Base-by-base conservation (phyloP, 2,888 invertebrate genomes). In the Clunio marinus region DNA sequence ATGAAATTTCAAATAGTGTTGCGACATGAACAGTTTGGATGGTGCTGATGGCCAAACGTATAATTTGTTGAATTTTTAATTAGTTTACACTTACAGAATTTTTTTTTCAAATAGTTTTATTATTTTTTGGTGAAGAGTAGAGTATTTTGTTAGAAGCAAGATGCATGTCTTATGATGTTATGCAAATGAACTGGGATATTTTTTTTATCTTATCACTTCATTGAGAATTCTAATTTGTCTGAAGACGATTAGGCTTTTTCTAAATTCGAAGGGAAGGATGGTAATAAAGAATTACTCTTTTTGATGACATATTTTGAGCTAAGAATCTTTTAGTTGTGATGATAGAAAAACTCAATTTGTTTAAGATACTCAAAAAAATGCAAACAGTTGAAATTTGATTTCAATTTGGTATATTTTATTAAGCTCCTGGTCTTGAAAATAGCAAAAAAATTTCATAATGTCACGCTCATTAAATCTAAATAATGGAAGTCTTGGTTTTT, bases 1-100 rank as follows among this genome's bases (percentile, higher is more conserved):
- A 58, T 58, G 68, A 68, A 45, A 45, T 58, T 68, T 68, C 58
- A 68, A 68, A 58, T 68, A 58, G 28, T 66, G 66, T 66, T 66
- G 66, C 66, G 66, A 55, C 66, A 66, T 66, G 55, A 66, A 66
- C 41, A 41, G 41, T 41, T 41, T 41, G 41, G 66, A 55, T 46
- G 55, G 66, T 57, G 66, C 66, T 66, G 37, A 20, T 57, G 27
- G 66, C 55, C 63, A 28, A 55, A 66, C 55, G 66, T 51, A 55
- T 55, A 66, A 66, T 51, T 51, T 51, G 17, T 22, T 55, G 20
- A 55, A 20, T 55, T 55, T 55, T 58, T n/a, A 51, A 20, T 63
- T 63, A 45, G 46, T 45, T 51, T 63, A 46, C 45, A 63, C 60
- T 60, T 17, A 51, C 51, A 51, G 20, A 51, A 41, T 41, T 51